Evolutionary conservation across 30 jellyfish, hydroid and myxozoan genomes (phyloP).

Genomic region (Hydractinia echinata): DNA sequence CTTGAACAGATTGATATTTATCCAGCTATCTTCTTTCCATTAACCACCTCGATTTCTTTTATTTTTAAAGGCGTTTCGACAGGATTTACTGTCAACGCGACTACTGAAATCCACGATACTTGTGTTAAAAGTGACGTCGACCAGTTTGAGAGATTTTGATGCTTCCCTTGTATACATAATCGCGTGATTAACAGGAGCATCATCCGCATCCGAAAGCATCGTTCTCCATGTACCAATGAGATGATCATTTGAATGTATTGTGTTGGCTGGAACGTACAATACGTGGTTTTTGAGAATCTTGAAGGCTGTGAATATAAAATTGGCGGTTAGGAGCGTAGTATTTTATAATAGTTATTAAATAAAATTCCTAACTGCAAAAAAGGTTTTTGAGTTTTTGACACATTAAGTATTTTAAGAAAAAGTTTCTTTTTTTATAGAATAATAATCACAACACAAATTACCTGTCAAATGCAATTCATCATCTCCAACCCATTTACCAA

Average conservation of each 20-base stretch:
- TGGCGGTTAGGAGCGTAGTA: too few relatives aligned
- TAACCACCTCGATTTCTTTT: too few relatives aligned
- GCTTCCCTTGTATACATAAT: neutral
- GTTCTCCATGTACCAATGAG: neutral
- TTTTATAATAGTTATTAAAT: too few relatives aligned
- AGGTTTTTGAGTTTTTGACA: too few relatives aligned
- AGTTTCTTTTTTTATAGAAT: too few relatives aligned
- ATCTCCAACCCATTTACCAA: constrained; percentile 9
- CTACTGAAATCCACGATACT: neutral
- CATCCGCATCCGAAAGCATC: neutral
- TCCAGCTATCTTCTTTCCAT: too few relatives aligned
- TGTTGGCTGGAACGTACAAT: constrained; percentile 13
- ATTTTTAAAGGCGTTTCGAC: too few relatives aligned
- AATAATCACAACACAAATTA: neutral
- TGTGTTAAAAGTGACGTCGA: neutral
- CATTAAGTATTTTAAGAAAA: too few relatives aligned
- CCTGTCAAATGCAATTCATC: neutral
- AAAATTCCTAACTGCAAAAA: too few relatives aligned
- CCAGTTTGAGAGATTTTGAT: neutral
- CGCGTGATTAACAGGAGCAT: constrained; percentile 8
- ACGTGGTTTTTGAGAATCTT: constrained; percentile 6
- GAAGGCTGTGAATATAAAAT: neutral
- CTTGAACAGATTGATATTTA: too few relatives aligned
- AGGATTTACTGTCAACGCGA: too few relatives aligned
- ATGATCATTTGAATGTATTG: constrained; percentile 13